Percentiles rank a stretch among this genome's conserved stretches.
Conservation (phyloP, 2,797 vertebrate species). For the Girardinus metallicus region DNA sequence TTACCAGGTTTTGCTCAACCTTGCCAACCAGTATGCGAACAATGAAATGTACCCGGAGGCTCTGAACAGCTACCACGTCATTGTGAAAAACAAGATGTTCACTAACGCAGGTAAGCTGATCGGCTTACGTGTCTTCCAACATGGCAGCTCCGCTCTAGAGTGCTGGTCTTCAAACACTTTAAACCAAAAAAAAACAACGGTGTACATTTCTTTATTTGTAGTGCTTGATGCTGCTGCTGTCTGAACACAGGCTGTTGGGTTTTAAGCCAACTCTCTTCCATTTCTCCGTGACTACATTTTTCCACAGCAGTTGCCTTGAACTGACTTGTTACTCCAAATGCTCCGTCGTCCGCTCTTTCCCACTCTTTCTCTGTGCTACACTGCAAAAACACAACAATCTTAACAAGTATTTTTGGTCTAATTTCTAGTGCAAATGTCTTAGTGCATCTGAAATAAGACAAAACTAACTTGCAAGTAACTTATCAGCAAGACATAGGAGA, state of each 20-base stretch:
- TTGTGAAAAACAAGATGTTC: conserved; percentile 98
- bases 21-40: conserved; percentile 93
- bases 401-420: too few relatives aligned
- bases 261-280: background rate
- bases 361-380: background rate
- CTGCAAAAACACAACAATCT: too few relatives aligned
- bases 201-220: background rate
- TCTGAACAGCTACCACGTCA: conserved; percentile 93
- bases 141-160: background rate
- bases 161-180: background rate
- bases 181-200: background rate
- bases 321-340: background rate
- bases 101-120: conserved; percentile 87
- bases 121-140: background rate
- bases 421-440: too few relatives aligned
- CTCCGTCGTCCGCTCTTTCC: background rate
- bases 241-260: background rate
- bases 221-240: background rate
- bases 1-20: conserved; percentile 92
- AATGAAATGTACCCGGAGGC: conserved; percentile 98
- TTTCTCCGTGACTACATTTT: background rate
- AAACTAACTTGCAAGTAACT: too few relatives aligned
- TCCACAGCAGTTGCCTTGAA: background rate
- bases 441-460: too few relatives aligned
- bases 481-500: too few relatives aligned